Base-by-base conservation (phyloP, 1,140 invertebrate species). In the Heliconius hermathena region DNA sequence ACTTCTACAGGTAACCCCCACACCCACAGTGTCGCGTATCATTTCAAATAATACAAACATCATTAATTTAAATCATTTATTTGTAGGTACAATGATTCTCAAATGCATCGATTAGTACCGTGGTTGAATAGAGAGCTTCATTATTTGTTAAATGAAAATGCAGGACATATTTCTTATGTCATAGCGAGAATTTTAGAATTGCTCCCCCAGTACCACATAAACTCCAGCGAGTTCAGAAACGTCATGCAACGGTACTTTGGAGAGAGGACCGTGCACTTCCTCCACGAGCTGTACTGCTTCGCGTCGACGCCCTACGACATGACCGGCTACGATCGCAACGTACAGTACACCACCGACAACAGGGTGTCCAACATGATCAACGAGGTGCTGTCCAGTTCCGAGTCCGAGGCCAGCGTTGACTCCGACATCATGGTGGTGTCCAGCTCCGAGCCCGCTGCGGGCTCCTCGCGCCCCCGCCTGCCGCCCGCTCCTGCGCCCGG, bases 81-180 rank as follows among this genome's bases (percentile, higher is more conserved):
- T 96, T 95, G 92, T 88, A 97, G 97, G 88, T 95, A 96, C 86
- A 97, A 98, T 95, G 97, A 97, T 71, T 96, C 97, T 36, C 96
- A 97, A 89, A 96, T 97, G 74, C 96, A 97, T 91, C 96, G 98
- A 3, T 91, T 99, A 52, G 96, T 98, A 72, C 97, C 97, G 1
- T 99, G 98, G 98, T 94, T 99, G 1, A 97, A 97, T 87, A 95
- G 98, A 78, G 98, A 99, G 94, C 94, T 99, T 20, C 95, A 96
- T 90, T 97, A 96, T 85, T 89, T 98, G 79, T 86, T 97, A 75
- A 94, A 95, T 83, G 93, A 96, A 83, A 95, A 96, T 85, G 87
- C 94, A n/a, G 91, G 90, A 16, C 96, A 97, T 81, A 94, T 96
- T 46, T 95, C 96, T 38, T 96, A 96, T 83, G 95, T 98, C 3